Evolutionary conservation across 2,797 vertebrate species (phyloP).

Genomic region (Pipistrellus pygmaeus): DNA sequence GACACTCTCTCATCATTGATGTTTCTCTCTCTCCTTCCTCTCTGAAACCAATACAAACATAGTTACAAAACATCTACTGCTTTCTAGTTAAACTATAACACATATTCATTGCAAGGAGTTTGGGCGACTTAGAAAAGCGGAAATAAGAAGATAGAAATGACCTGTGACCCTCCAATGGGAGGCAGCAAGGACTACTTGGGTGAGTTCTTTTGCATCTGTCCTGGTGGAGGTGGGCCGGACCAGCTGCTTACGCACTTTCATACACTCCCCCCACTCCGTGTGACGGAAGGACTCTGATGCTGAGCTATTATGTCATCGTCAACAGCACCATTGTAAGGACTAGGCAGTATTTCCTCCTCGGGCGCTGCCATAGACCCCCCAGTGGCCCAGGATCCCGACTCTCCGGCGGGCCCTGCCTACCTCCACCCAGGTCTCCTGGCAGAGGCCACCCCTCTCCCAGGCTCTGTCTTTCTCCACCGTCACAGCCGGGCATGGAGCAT

Average conservation of each 20-base stretch:
- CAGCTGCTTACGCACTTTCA: not conserved
- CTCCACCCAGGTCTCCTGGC: not conserved
- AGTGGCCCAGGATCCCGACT: not conserved
- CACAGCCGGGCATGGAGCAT: not conserved
- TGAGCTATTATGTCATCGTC: not conserved
- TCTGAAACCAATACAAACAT: no score
- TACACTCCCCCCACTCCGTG: not conserved
- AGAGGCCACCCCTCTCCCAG: not conserved
- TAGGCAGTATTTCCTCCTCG: not conserved
- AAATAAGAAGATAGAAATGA: constrained; percentile 55
- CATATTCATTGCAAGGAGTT: constrained; percentile 21
- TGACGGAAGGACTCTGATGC: not conserved
- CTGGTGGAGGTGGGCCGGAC: rapidly evolving
- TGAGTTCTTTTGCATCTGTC: not conserved
- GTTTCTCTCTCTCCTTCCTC: no score
- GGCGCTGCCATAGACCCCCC: not conserved
- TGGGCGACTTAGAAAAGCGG: constrained; percentile 39
- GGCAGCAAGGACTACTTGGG: not conserved
- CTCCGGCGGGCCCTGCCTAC: not conserved
- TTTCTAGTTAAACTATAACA: constrained; percentile 58
- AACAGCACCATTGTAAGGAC: not conserved
- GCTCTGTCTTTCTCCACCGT: not conserved
- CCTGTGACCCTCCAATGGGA: not conserved
- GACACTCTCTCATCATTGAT: no score
- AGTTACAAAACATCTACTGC: not conserved